Conservation (phyloP, 2,888 invertebrate genomes). For the Chrysomela aeneicollis region DNA sequence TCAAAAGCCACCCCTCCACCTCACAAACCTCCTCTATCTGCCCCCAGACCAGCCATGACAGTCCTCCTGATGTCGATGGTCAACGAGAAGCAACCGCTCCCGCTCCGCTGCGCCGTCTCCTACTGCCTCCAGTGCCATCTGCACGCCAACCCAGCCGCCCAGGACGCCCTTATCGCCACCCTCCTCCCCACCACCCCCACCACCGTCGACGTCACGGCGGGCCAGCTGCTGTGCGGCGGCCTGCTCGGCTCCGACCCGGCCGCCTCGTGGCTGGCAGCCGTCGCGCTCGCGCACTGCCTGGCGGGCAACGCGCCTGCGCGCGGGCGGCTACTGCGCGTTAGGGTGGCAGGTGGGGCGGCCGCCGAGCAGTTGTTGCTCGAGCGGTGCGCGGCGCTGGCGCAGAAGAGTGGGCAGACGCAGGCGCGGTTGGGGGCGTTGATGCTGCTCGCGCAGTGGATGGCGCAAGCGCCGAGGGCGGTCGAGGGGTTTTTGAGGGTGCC, state of each 20-base stretch:
- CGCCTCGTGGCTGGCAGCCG: conserved; percentile 95
- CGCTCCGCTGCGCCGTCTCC: conserved; percentile 88
- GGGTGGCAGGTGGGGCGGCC: conserved; percentile 83
- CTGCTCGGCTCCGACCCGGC: conserved; percentile 87
- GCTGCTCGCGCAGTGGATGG: conserved; percentile 88
- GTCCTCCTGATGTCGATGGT: conserved; percentile 98
- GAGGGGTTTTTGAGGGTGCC: conserved; percentile 77
- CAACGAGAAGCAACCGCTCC: conserved; percentile 95
- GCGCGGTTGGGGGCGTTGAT: conserved; percentile 90
- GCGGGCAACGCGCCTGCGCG: conserved; percentile 82
- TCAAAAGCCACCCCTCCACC: no score
- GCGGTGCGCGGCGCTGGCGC: conserved; percentile 85
- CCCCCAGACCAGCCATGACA: conserved; percentile 80
- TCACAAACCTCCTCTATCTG: no score
- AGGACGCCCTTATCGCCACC: conserved; percentile 89
- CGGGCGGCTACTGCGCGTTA: conserved; percentile 81
- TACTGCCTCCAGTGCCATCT: conserved; percentile 96
- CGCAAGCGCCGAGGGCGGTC: conserved; percentile 84
- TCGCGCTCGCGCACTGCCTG: conserved; percentile 89
- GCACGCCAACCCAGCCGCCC: conserved; percentile 90
- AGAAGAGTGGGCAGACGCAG: conserved; percentile 83
- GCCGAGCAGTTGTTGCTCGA: conserved; percentile 90
- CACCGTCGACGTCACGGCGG: conserved; percentile 70
- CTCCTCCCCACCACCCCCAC: conserved; percentile 84
- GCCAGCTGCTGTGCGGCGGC: conserved; percentile 93